Conservation (phyloP, 2,797 vertebrate genomes). For the Myoxocephalus aenaeus region DNA sequence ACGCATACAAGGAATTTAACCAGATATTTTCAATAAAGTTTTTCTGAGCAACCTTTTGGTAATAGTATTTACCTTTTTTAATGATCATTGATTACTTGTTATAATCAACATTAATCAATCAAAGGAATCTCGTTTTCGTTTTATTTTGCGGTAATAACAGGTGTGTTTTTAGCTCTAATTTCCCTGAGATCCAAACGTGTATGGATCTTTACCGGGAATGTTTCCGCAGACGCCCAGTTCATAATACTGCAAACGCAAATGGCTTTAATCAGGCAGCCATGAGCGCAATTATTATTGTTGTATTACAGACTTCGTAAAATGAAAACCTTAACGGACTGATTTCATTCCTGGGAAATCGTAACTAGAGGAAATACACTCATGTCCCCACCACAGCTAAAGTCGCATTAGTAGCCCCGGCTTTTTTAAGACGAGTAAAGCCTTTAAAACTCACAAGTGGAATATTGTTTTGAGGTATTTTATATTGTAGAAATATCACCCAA, state of each 20-base stretch:
- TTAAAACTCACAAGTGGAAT: neutral
- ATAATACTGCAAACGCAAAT: too few species aligned
- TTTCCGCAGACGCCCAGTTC: too few species aligned
- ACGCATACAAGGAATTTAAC: neutral
- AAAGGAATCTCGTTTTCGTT: neutral
- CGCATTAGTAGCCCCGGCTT: neutral
- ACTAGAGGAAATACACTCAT: too few species aligned
- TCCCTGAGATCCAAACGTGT: neutral
- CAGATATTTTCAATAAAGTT: neutral
- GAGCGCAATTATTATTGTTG: too few species aligned
- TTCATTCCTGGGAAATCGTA: too few species aligned
- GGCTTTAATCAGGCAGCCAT: too few species aligned
- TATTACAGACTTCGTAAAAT: neutral
- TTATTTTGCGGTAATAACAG: neutral
- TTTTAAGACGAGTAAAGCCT: neutral
- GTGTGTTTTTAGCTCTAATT: neutral
- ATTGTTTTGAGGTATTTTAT: neutral
- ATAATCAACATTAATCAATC: constrained; percentile 1
- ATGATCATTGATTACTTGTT: neutral
- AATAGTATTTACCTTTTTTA: neutral
- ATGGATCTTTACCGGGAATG: too few species aligned
- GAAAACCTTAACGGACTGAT: neutral
- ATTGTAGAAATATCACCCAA: neutral
- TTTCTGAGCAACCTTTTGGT: neutral
- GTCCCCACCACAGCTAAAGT: too few species aligned